Conservation (phyloP, 2,888 invertebrate species). For the Melanchra persicariae region DNA sequence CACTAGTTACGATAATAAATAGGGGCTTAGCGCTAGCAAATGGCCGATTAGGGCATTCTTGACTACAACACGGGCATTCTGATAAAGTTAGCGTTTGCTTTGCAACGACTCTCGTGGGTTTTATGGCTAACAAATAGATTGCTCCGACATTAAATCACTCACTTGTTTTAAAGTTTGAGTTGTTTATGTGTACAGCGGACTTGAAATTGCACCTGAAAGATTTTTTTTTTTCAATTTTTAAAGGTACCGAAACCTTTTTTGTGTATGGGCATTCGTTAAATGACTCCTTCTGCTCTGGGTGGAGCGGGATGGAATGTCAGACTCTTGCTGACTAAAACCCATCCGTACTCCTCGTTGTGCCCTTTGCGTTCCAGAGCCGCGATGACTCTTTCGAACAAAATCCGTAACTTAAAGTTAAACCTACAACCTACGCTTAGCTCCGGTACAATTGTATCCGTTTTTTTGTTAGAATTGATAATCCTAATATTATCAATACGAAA, state of each 20-base stretch:
- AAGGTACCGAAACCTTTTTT: no score
- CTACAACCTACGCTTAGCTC: no score
- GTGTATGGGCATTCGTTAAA: no score
- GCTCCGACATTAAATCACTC: constrained; percentile 79
- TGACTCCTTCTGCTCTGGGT: no score
- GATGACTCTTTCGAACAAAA: no score
- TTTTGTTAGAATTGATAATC: neutral
- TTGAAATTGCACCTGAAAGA: constrained; percentile 2
- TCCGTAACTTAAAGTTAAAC: no score
- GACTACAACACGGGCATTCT: constrained; percentile 86
- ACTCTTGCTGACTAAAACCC: no score
- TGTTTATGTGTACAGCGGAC: constrained; percentile 13
- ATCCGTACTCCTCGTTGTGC: no score
- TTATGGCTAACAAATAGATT: constrained; percentile 80
- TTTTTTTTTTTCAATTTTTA: no score
- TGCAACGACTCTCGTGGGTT: constrained; percentile 83
- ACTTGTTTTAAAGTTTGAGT: constrained; percentile 51
- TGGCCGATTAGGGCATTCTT: constrained; percentile 87
- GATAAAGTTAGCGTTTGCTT: constrained; percentile 87
- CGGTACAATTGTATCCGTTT: neutral
- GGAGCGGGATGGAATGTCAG: no score
- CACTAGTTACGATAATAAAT: constrained; percentile 88
- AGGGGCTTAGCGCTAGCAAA: constrained; percentile 85
- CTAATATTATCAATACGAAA: no score
- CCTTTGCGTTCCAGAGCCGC: no score